Evolutionary conservation across 2,888 invertebrate genomes (phyloP).

Genomic region (Papilio elwesi): DNA sequence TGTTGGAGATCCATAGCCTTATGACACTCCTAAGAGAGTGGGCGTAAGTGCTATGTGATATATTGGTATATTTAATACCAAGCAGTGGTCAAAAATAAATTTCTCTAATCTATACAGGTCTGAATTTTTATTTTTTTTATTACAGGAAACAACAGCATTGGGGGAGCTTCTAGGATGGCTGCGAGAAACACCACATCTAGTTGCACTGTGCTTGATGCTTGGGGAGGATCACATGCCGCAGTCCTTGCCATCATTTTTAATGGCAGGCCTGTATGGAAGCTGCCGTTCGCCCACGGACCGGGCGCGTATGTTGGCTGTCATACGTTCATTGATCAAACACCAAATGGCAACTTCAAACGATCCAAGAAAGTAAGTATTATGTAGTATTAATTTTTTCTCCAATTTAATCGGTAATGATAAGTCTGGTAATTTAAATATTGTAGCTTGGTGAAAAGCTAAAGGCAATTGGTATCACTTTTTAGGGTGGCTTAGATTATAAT

Average conservation of each 20-base stretch:
- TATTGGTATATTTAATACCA: too few relatives aligned
- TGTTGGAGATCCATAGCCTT: too few relatives aligned
- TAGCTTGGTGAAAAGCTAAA: too few relatives aligned
- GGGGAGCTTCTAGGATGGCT: constrained; percentile 79
- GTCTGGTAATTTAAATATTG: too few relatives aligned
- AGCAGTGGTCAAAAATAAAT: too few relatives aligned
- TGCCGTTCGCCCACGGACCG: constrained; percentile 67
- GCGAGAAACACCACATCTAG: constrained; percentile 74
- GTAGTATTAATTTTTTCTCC: too few relatives aligned
- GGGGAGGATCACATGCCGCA: constrained; percentile 76
- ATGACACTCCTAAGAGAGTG: too few relatives aligned
- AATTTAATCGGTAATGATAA: too few relatives aligned
- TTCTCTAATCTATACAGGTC: too few relatives aligned
- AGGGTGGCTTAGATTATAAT: too few relatives aligned
- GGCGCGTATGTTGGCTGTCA: constrained; percentile 67
- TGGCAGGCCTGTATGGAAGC: constrained; percentile 76
- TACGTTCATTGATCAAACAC: constrained; percentile 73
- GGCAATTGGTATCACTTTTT: too few relatives aligned
- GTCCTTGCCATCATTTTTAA: constrained; percentile 65
- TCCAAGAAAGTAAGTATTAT: constrained; percentile 71
- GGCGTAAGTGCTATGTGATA: too few relatives aligned
- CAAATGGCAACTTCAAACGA: constrained; percentile 72
- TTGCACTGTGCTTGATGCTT: constrained; percentile 74
- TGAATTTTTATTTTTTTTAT: constrained; percentile 1
- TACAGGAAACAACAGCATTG: constrained; percentile 73